Base-by-base conservation (phyloP, 2,797 vertebrate species). In the Chaenodraco wilsoni region DNA sequence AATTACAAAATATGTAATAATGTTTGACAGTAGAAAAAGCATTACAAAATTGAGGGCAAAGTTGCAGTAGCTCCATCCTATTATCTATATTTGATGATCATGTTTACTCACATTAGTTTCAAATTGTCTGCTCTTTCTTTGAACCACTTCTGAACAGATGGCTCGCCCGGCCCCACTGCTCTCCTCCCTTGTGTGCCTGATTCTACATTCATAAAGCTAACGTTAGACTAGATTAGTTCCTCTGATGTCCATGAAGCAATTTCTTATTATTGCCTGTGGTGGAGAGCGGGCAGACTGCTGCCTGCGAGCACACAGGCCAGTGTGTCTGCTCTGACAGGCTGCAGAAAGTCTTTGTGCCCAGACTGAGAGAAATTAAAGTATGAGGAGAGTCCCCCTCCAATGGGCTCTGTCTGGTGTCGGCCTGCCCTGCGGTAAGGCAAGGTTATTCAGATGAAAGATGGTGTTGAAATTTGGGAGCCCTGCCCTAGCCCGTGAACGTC, bases 361-460 rank as follows among this genome's bases (percentile, higher is more conserved):
- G 80, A 87, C 72, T 80, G 55, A 88, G 87, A 31, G 82, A 68
- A 91, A 87, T 78, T 74, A 88, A 91, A 85, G 74, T 78, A 78
- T 51, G 67, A 86, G 78, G 72, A 79, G 78, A 79, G 81, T 58
- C 72, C 79, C 88, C 83, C 88, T 88, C 87, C 85, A 85, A 40
- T 69, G 81, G 85, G 75, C 87, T 83, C 77, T 83, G 88, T 91
- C 87, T 92, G 68, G 77, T 82, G 85, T 84, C 82, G 85, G 86
- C 82, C 86, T 90, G 89, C 86, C 90, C 92, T 74, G 86, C 77
- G 78, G 91, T 92, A 89, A 93, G 84, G 89, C 93, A 94, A 94
- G 93, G 92, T 94, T 95, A 94, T 93, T 93, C 86, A 84, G 88
- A 92, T 94, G 93, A 94, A 93, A 93, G 93, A 94, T 93, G 90